Conservation (phyloP, 2,888 invertebrate genomes). For the Rhagonycha fulva region DNA sequence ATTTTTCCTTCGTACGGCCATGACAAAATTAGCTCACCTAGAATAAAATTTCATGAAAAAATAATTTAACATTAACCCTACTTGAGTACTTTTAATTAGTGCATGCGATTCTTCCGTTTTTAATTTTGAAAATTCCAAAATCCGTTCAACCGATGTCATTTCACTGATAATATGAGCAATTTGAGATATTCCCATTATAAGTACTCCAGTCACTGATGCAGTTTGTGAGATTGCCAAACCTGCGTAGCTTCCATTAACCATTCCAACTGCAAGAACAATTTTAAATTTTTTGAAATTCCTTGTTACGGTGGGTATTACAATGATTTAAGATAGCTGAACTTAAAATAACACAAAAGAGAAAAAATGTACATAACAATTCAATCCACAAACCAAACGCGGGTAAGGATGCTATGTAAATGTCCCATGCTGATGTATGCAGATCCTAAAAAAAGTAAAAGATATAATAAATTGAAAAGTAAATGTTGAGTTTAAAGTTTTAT, state of each 20-base stretch:
- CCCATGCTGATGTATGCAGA: constrained; percentile 68
- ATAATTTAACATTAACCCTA: constrained; percentile 28
- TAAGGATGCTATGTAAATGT: constrained; percentile 65
- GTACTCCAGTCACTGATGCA: constrained; percentile 63
- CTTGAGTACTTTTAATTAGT: constrained; percentile 68
- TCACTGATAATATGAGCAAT: constrained; percentile 80
- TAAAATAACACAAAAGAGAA: constrained; percentile 67
- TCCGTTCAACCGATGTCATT: constrained; percentile 81
- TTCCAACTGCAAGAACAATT: constrained; percentile 31
- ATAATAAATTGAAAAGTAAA: too few species aligned
- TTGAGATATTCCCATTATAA: constrained; percentile 82
- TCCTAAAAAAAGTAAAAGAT: constrained; percentile 52
- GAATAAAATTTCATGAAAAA: not conserved
- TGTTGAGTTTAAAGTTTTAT: too few species aligned
- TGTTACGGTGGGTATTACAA: constrained; percentile 37
- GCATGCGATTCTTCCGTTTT: constrained; percentile 61
- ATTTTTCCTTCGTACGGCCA: constrained; percentile 66
- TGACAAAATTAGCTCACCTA: not conserved
- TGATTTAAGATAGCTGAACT: constrained; percentile 61
- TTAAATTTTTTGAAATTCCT: not conserved
- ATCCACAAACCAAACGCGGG: constrained; percentile 69
- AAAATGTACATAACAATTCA: constrained; percentile 67
- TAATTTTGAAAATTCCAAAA: constrained; percentile 77
- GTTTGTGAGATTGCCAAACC: constrained; percentile 70
- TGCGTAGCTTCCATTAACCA: constrained; percentile 60